Evolutionary conservation across 2,888 invertebrate species (phyloP).

Genomic region (Darwinula stevensoni): DNA sequence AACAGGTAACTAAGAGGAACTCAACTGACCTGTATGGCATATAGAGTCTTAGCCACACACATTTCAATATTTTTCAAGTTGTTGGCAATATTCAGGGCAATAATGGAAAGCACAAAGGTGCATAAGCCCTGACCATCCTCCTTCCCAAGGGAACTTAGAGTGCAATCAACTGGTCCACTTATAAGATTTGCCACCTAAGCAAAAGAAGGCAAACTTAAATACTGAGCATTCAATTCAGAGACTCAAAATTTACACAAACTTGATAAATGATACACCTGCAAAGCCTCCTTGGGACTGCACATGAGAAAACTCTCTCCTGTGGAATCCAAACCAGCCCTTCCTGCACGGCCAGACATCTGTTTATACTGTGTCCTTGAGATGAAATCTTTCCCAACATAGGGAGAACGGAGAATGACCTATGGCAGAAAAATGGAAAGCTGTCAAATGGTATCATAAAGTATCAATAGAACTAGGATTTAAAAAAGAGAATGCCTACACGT

Average conservation of each 20-base stretch:
- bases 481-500: slow-evolving; percentile 22
- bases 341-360: slow-evolving; percentile 87
- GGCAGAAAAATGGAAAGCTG: background rate
- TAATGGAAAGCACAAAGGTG: too few relatives aligned
- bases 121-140: too few relatives aligned
- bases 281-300: slow-evolving; percentile 27
- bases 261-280: slow-evolving; percentile 16
- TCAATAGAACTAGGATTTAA: slow-evolving; percentile 4
- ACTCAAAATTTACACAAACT: too few relatives aligned
- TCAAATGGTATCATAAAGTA: background rate
- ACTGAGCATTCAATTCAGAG: too few relatives aligned
- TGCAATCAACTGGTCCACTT: too few relatives aligned
- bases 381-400: slow-evolving; percentile 42
- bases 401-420: slow-evolving; percentile 45
- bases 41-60: background rate
- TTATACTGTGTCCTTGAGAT: slow-evolving; percentile 51
- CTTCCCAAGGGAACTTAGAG: too few relatives aligned
- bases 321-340: slow-evolving; percentile 54
- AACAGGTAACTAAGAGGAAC: too few relatives aligned
- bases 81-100: too few relatives aligned
- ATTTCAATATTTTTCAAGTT: too few relatives aligned
- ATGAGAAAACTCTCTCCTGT: slow-evolving; percentile 68
- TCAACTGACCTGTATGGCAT: too few relatives aligned
- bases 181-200: too few relatives aligned
- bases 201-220: too few relatives aligned